Evolutionary conservation across 2,888 invertebrate species (phyloP).

Genomic region (Eupithecia subumbrata): DNA sequence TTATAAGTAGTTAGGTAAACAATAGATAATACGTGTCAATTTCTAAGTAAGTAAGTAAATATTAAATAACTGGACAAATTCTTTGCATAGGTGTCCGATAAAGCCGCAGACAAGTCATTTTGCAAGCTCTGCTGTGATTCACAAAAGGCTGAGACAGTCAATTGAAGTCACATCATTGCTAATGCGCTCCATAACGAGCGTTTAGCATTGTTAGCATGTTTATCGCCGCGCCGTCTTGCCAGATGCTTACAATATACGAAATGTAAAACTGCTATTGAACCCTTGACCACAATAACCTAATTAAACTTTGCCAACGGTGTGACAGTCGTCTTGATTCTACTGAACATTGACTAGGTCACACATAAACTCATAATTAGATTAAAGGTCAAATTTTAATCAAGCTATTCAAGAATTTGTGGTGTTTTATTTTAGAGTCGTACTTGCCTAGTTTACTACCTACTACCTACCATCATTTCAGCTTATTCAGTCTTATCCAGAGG

Average conservation of each 20-base stretch:
- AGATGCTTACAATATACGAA: slow-evolving; percentile 22
- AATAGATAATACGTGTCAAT: not conserved
- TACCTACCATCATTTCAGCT: not conserved
- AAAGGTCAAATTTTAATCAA: not conserved
- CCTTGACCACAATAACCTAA: slow-evolving; percentile 7
- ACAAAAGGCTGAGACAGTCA: slow-evolving; percentile 56
- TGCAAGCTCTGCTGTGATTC: slow-evolving; percentile 47
- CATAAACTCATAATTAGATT: not conserved
- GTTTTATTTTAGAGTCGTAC: not conserved
- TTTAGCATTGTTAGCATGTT: slow-evolving; percentile 64
- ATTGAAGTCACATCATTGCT: slow-evolving; percentile 61
- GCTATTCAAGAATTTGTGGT: not conserved
- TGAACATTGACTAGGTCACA: not conserved
- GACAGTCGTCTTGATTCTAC: not conserved
- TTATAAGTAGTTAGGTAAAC: not conserved
- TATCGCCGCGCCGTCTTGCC: slow-evolving; percentile 52
- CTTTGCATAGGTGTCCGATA: not conserved
- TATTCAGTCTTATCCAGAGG: not conserved
- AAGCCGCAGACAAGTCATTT: slow-evolving; percentile 6
- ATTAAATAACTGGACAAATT: slow-evolving; percentile 4
- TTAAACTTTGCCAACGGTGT: slow-evolving; percentile 6
- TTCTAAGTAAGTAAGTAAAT: not conserved
- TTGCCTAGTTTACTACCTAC: not conserved
- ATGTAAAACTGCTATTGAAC: slow-evolving; percentile 25
- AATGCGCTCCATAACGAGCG: slow-evolving; percentile 66